These are phyloP conservation scores for Panopea generosa DNA, from an alignment of 2,888 invertebrate species.

Conservation along the genomic window DNA sequence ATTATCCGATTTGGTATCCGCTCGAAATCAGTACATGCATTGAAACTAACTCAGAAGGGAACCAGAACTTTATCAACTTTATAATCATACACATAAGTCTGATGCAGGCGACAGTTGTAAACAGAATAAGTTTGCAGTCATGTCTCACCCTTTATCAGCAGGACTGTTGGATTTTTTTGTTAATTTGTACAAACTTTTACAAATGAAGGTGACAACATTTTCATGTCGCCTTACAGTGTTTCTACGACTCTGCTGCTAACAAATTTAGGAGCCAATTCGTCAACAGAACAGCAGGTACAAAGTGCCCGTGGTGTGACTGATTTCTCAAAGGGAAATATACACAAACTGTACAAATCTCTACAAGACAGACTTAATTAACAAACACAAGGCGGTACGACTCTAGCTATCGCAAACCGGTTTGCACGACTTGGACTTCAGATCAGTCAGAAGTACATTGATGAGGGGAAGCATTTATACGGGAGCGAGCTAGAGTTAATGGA, in stretches of 20 bases:
- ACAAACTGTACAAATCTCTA: slow-evolving; percentile 31
- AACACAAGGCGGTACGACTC: slow-evolving; percentile 22
- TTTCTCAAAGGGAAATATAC: slow-evolving; percentile 13
- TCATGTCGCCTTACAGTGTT: slow-evolving; percentile 60
- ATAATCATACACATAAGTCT: too few relatives aligned
- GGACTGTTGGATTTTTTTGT: neutral
- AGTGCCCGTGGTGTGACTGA: slow-evolving; percentile 22
- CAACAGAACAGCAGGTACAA: slow-evolving; percentile 42
- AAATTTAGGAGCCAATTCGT: slow-evolving; percentile 43
- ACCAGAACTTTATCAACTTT: too few relatives aligned
- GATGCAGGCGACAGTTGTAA: too few relatives aligned
- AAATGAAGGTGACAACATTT: slow-evolving; percentile 27
- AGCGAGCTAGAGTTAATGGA: slow-evolving; percentile 79
- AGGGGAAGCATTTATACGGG: slow-evolving; percentile 35
- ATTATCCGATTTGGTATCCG: too few relatives aligned
- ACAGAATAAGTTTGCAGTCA: too few relatives aligned
- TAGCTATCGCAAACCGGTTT: slow-evolving; percentile 52
- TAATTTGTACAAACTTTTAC: neutral
- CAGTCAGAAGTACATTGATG: slow-evolving; percentile 15
- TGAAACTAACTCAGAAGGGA: too few relatives aligned
- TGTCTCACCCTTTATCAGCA: neutral
- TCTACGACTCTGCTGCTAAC: slow-evolving; percentile 52
- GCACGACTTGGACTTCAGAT: slow-evolving; percentile 37
- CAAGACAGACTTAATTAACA: slow-evolving; percentile 20
- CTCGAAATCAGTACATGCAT: too few relatives aligned